Base-by-base conservation (phyloP, 1,140 invertebrate genomes). In the Hermetia illucens region DNA sequence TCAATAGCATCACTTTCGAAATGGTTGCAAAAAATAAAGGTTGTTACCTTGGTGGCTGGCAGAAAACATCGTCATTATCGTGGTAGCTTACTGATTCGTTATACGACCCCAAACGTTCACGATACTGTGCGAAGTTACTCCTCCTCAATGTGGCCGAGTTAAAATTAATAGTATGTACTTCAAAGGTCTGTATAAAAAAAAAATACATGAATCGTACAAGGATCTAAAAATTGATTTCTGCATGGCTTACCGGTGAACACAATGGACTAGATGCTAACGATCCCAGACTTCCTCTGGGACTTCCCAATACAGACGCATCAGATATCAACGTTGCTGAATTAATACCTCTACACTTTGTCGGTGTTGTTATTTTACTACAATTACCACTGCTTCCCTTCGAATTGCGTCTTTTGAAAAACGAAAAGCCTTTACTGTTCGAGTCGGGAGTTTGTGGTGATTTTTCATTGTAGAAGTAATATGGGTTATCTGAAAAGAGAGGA, bases 401-500 rank as follows among this genome's bases (percentile, higher is more conserved):
- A 42, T 56, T 58, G 21, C 55, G 53, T 2, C 55, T 44, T 24
- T 54, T 58, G 32, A 58, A 58, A 9, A 58, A 48, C 9, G 53
- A 56, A 27, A 58, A 58, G 15, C 47, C 50, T 17, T 47, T 49
- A 31, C 51, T 49, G 21, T 54, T 52, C 1, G 55, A 58, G 37
- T 58, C 55, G 33, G 55, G 55, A 4, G 55, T 58, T 30, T 51
- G 52, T 2, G 55, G 55, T n/a, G 55, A 58, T 39, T 58, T 42
- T 22, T 58, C 55, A 56, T 58, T 58, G 44, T 44, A 50, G 41
- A 58, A 58, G 43, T 58, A 58, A 38, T 53, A 58, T 13, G 55
- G 55, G 45, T 58, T 58, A 42, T 58, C 55, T 58, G 39, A 3
- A 48, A 44, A 16, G 5, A 39, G 36, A 9, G 13, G 8, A 27